These are phyloP conservation scores for Murina feae DNA, from an alignment of 2,113 vertebrate species.

Conservation along the genomic window DNA sequence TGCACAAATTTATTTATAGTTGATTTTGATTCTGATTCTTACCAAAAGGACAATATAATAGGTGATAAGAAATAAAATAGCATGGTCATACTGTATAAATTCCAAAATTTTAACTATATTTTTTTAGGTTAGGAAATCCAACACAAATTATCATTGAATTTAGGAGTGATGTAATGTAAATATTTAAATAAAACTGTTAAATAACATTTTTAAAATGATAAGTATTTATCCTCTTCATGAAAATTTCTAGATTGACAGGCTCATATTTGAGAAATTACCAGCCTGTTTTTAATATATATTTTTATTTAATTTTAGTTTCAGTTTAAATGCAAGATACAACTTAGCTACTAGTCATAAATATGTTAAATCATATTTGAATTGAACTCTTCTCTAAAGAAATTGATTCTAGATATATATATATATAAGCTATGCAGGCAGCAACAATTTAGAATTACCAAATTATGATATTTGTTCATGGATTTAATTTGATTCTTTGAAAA, in stretches of 20 bases:
- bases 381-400: neutral
- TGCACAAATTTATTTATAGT: neutral
- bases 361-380: neutral
- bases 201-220: neutral
- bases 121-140: neutral
- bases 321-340: neutral
- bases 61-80: neutral
- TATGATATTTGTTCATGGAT: neutral
- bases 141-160: neutral
- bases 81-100: neutral
- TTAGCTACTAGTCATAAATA: neutral
- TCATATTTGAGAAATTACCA: neutral
- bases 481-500: neutral
- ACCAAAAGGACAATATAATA: neutral
- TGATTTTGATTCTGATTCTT: neutral
- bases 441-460: neutral
- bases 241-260: neutral
- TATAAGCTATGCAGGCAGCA: neutral
- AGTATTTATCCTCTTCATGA: neutral
- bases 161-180: neutral
- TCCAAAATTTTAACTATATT: neutral
- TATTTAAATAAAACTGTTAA: neutral
- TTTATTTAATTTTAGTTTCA: neutral
- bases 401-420: neutral
- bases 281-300: neutral